A percentile compares a stretch with the other conserved stretches of the same genome.
These are phyloP conservation scores for Trachurus trachurus DNA, from an alignment of 2,797 vertebrate genomes.

Conservation along the genomic window DNA sequence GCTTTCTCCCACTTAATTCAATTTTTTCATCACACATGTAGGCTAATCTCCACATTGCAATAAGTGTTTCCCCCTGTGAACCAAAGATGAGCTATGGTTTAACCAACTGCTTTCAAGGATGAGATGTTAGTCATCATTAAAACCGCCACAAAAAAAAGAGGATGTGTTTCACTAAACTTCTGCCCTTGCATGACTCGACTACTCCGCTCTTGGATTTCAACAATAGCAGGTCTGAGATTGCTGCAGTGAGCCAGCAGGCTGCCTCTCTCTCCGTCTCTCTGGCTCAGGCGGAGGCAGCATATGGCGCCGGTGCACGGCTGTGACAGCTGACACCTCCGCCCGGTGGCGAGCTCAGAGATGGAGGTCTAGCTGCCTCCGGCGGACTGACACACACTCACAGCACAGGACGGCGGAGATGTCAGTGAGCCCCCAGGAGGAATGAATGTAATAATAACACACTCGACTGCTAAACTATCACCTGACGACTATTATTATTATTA, in stretches of 20 bases:
- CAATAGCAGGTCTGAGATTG: background rate
- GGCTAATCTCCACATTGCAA: background rate
- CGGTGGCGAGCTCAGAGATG: background rate
- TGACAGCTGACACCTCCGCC: constrained; percentile 42
- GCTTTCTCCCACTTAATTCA: background rate
- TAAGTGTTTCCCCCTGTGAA: background rate
- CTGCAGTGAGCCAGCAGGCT: background rate
- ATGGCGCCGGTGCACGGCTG: constrained; percentile 33
- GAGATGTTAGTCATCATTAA: background rate
- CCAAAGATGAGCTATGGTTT: background rate
- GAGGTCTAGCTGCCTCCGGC: background rate
- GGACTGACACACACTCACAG: background rate
- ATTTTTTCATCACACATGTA: background rate
- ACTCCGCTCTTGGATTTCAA: background rate
- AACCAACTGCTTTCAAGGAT: too few species aligned
- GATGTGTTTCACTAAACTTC: constrained; percentile 8
- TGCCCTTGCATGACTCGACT: background rate
- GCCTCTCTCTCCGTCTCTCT: background rate
- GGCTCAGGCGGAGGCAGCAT: constrained; percentile 19
- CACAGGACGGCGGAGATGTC: background rate
- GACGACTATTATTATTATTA: background rate
- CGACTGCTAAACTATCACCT: background rate
- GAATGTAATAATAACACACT: background rate
- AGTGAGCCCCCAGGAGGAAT: background rate
- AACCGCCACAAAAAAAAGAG: constrained; percentile 15